A percentile compares a stretch with the other conserved stretches of the same genome.
Evolutionary conservation across 1,140 invertebrate species (phyloP).

Genomic region (Heliconius eleuchia): DNA sequence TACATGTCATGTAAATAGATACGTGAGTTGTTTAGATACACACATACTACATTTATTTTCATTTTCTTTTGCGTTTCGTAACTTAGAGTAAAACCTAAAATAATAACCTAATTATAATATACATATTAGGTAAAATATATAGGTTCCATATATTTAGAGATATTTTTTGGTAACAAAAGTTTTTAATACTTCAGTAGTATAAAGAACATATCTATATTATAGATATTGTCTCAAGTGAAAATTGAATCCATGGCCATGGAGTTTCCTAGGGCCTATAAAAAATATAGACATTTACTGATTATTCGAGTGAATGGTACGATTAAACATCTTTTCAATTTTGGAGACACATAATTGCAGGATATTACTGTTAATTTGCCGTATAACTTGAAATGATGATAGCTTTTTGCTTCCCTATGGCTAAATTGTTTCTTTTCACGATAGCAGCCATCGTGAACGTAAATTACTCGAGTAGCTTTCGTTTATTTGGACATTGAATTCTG

Average conservation of each 20-base stretch:
- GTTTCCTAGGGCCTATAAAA: background rate
- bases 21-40: too few relatives aligned
- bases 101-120: too few relatives aligned
- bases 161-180: too few relatives aligned
- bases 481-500: background rate
- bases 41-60: too few relatives aligned
- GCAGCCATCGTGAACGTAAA: conserved; percentile 6
- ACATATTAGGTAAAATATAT: too few relatives aligned
- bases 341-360: conserved; percentile 15
- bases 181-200: too few relatives aligned
- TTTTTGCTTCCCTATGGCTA: conserved; percentile 12
- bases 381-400: conserved; percentile 15
- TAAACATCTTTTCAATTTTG: conserved; percentile 2
- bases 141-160: too few relatives aligned
- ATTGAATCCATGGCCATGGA: background rate
- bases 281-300: background rate
- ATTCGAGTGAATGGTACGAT: background rate
- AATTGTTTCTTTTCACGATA: conserved; percentile 3
- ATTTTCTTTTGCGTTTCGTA: too few relatives aligned
- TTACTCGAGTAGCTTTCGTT: background rate
- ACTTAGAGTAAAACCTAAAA: too few relatives aligned
- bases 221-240: too few relatives aligned
- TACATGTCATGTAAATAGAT: background rate
- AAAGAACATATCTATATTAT: too few relatives aligned
- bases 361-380: conserved; percentile 23